Evolutionary conservation across 2,797 vertebrate species (phyloP), one percentile per base, ranked within the genome.

Genomic region (Eurystomus glaucurus): DNA sequence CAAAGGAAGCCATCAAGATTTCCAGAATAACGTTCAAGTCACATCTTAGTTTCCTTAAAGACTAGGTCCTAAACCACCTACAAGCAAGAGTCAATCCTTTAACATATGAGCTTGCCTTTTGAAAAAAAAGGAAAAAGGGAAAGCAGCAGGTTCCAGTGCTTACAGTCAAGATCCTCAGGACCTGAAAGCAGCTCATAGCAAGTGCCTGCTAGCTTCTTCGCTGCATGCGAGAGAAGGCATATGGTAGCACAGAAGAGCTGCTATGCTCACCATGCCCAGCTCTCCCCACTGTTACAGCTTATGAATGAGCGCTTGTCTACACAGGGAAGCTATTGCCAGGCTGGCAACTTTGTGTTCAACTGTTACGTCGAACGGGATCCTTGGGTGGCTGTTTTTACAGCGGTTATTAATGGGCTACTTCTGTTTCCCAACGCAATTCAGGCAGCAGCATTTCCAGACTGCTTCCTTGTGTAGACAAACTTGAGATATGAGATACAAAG

Each of bases 221-320:
- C 37, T 62, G 57, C 16, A 33, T 6, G 22, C 25, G 39, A 91
- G 50, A 62, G 46, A 54, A 84, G 41, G 83, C 68, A 82, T 41
- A 89, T 9, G 45, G 86, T 70, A 95, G 64, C 70, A 83, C 33
- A 91, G 94, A 69, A 94, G 81, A 95, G 66, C 88, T 46, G 31
- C 21, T 15, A 11, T 25, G 31, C 10, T 66, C 43, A 46, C 43
- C 91, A 90, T 43, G 87, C 11, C 45, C 90, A 82, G 46, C 29
- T 79, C 88, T 88, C 64, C 48, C 0, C 1, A 3, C 2, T 29
- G 57, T 62, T 50, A 77, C 0, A 0, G 54, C 37, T 87, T 35
- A 46, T 19, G 20, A 79, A 9, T 1, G 54, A 94, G 29, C 2
- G n/a, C 82, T 83, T 91, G 50, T 66, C 91, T 90, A 69, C 79